phyloP scores from a whole-genome alignment of 1,140 invertebrate genomes.

The Drosophila suzukii region DNA sequence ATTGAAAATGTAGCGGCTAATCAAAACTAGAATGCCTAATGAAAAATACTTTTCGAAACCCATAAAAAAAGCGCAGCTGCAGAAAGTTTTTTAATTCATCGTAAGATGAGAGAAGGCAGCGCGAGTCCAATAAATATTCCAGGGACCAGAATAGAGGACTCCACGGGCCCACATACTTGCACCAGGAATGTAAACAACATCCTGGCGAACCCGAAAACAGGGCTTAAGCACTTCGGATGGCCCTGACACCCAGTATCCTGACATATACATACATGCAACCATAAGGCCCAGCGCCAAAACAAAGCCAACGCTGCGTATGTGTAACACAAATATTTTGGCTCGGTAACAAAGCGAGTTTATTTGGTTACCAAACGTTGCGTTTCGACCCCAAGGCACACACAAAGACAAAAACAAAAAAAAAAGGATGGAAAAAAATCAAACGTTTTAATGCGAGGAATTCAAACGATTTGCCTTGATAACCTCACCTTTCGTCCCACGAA shows the following conservation, averaged over 20 bases:
- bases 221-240: slow-evolving; percentile 39
- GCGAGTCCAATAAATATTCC: slow-evolving; percentile 25
- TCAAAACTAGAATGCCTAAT: slow-evolving; percentile 74
- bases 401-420: slow-evolving; percentile 19
- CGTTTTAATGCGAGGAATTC: slow-evolving; percentile 73
- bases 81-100: slow-evolving; percentile 66
- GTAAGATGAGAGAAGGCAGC: background rate
- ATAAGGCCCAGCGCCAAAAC: slow-evolving; percentile 20
- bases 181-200: slow-evolving; percentile 43
- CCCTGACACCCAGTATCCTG: slow-evolving; percentile 28
- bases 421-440: slow-evolving; percentile 64
- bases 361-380: slow-evolving; percentile 70
- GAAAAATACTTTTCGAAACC: slow-evolving; percentile 54
- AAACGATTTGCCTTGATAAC: slow-evolving; percentile 68
- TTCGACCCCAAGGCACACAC: slow-evolving; percentile 30
- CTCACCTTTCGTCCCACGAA: slow-evolving; percentile 31
- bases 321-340: slow-evolving; percentile 75
- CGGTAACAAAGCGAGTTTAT: slow-evolving; percentile 74
- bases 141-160: background rate
- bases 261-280: background rate
- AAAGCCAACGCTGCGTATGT: slow-evolving; percentile 59
- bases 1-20: slow-evolving; percentile 56
- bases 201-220: slow-evolving; percentile 40
- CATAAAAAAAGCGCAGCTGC: slow-evolving; percentile 27
- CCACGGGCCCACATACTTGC: slow-evolving; percentile 27